Evolutionary conservation across 1,140 invertebrate species (phyloP), one percentile per base, ranked within the genome.

Genomic region (Fopius arisanus): DNA sequence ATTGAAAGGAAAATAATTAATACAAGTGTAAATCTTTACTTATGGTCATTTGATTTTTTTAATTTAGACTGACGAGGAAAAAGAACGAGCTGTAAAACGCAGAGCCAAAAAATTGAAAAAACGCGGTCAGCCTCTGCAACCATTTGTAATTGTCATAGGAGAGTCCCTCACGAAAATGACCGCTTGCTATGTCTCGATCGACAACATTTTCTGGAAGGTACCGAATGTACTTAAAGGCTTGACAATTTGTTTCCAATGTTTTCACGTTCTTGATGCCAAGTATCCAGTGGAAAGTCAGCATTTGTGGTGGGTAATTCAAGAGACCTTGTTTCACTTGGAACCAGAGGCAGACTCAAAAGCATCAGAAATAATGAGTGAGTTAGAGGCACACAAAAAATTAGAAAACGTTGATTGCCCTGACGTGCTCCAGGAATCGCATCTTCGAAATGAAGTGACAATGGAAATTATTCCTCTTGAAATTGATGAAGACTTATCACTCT

Each of bases 271-370:
- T 12, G 19, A 74, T 59, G 66, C 66, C 12, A 3, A 23, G 43
- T 74, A 74, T 59, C 73, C 73, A 14, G 31, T 65, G 21, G 33
- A 74, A 62, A 65, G 65, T 28, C 37, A 41, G 41, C 73, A 74
- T 41, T 21, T 74, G 12, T 74, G 73, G 73, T 23, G 54, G 0
- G 19, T 74, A 19, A 31, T 74, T 5, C 48, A 74, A 74, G 69
- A 70, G 23, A 48, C 28, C 54, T n/a, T 74, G 37, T 70, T 69
- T 54, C 68, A 74, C 12, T 66, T 73, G 9, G 28, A 19, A n/a
- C 65, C 71, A 29, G 67, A 65, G 62, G 65, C 37, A 41, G 71
- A 73, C 41, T 66, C 65, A 43, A 23, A 33, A 29, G 67, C 67
- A 48, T 67, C 62, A 26, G 43, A 69, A 23, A 26, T 69, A n/a